Percentiles rank a stretch among this genome's conserved stretches.
Conservation (phyloP, 2,797 vertebrate genomes). For the Rousettus madagascariensis region DNA sequence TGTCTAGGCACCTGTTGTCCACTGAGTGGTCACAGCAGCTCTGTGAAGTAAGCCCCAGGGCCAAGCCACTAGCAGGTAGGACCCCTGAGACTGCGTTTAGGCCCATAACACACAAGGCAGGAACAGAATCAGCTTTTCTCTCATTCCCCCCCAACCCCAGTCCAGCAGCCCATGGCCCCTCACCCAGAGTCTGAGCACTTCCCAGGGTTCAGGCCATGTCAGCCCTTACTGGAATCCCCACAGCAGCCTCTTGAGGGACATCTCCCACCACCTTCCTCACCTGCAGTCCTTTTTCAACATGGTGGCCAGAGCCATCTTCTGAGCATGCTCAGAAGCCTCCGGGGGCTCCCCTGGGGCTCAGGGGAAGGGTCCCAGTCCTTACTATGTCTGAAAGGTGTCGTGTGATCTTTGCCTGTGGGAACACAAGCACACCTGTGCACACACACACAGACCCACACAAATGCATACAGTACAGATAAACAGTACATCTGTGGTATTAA, state of each 20-base stretch:
- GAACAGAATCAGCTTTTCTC: too few species aligned
- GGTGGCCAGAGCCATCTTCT: not conserved
- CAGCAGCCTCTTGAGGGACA: not conserved
- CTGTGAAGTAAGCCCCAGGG: not conserved
- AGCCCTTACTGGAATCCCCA: not conserved
- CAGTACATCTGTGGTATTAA: too few species aligned
- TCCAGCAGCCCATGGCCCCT: not conserved
- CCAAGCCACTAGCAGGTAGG: not conserved
- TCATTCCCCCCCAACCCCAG: not conserved
- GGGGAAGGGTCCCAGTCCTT: not conserved
- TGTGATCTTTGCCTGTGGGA: not conserved
- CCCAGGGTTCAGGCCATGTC: not conserved
- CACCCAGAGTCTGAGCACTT: not conserved
- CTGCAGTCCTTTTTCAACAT: not conserved
- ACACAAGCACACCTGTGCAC: not conserved
- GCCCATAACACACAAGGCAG: too few species aligned
- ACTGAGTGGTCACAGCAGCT: not conserved
- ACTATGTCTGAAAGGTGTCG: fast-evolving
- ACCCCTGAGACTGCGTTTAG: not conserved
- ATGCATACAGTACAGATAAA: not conserved
- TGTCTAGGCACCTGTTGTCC: not conserved
- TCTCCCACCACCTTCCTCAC: not conserved
- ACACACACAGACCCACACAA: not conserved
- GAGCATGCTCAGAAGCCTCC: not conserved
- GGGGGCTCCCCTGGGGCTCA: not conserved